These are phyloP conservation scores for Oligia fasciuncula DNA, from an alignment of 2,888 invertebrate species.

Conservation along the genomic window DNA sequence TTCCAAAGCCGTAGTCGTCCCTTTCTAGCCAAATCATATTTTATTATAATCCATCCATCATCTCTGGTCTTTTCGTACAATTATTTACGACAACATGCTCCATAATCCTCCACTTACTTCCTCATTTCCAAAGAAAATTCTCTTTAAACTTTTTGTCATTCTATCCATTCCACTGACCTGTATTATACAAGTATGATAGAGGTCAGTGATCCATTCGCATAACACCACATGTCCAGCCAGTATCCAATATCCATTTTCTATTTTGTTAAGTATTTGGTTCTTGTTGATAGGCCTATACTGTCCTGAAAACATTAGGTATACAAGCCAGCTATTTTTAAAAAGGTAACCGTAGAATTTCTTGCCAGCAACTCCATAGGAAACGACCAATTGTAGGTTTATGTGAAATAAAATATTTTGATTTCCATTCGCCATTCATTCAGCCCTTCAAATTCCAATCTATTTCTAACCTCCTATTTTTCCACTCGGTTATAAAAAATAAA, in stretches of 20 bases:
- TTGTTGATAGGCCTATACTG: too few relatives aligned
- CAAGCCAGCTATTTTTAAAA: too few relatives aligned
- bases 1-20: not conserved
- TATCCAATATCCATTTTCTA: too few relatives aligned
- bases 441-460: not conserved
- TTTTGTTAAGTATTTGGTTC: too few relatives aligned
- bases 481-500: not conserved
- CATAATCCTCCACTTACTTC: not conserved
- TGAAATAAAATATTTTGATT: not conserved
- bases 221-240: not conserved
- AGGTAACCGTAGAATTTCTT: not conserved
- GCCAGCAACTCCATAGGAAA: not conserved
- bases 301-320: too few relatives aligned
- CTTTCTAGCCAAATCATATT: not conserved
- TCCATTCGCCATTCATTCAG: not conserved
- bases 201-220: too few relatives aligned
- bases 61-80: not conserved
- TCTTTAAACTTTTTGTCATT: not conserved
- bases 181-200: too few relatives aligned
- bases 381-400: not conserved
- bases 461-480: not conserved
- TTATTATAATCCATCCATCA: not conserved
- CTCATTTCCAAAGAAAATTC: not conserved
- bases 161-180: too few relatives aligned
- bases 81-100: not conserved